These are phyloP conservation scores for Pseudomyrmex sp. DNA, from an alignment of 1,140 invertebrate genomes.

Conservation along the genomic window DNA sequence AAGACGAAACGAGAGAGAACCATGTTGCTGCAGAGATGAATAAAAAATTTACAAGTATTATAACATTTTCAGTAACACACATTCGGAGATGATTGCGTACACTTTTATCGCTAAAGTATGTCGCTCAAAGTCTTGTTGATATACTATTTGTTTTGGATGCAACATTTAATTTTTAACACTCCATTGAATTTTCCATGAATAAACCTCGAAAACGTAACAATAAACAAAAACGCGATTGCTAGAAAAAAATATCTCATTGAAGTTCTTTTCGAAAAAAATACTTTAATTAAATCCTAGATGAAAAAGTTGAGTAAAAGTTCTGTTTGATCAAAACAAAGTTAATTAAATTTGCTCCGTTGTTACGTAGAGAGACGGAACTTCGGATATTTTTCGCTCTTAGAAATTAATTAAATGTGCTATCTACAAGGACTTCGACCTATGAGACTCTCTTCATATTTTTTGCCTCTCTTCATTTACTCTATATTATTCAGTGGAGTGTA, in stretches of 20 bases:
- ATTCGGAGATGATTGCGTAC: too few species aligned
- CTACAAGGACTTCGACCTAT: neutral
- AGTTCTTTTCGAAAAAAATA: too few species aligned
- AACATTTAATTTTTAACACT: too few species aligned
- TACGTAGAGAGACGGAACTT: neutral
- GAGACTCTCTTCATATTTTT: neutral
- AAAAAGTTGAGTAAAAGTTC: neutral
- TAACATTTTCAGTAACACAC: too few species aligned
- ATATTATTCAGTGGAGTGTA: neutral
- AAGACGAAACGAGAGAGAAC: neutral
- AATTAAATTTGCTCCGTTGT: conserved; percentile 1
- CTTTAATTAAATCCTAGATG: conserved; percentile 1
- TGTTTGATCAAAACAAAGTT: neutral
- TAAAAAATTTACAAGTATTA: neutral
- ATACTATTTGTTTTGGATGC: too few species aligned
- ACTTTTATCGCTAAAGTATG: too few species aligned
- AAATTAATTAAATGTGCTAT: conserved; percentile 21
- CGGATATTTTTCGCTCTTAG: neutral
- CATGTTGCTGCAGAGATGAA: too few species aligned
- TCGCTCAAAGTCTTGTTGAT: too few species aligned
- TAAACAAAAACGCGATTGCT: neutral
- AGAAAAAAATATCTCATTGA: neutral
- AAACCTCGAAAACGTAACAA: neutral
- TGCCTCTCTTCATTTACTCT: neutral
- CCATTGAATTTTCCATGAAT: too few species aligned